A percentile compares a stretch with the other conserved stretches of the same genome.
These are phyloP conservation scores for Bugula neritina DNA, from an alignment of 2,888 invertebrate genomes.

Conservation along the genomic window DNA sequence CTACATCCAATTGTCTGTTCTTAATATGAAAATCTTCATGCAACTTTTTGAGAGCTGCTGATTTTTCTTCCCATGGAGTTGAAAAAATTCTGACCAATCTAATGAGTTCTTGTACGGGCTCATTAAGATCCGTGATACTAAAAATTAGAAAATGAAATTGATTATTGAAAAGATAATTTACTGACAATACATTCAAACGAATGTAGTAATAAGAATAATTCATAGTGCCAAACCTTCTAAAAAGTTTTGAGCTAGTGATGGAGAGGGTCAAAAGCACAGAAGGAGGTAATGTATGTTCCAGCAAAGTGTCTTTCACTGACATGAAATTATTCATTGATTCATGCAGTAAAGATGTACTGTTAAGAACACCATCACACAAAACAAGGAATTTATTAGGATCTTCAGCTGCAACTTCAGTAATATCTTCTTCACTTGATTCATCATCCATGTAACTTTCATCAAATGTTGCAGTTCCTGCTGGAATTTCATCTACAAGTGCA, in stretches of 20 bases:
- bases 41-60: conserved; percentile 49
- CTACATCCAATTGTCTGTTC: conserved; percentile 50
- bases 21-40: conserved; percentile 52
- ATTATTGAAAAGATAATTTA: too few species aligned
- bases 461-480: conserved; percentile 5
- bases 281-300: conserved; percentile 48
- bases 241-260: conserved; percentile 44
- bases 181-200: too few species aligned
- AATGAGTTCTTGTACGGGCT: conserved; percentile 49
- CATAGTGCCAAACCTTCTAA: conserved; percentile 49
- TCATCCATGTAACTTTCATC: conserved; percentile 4
- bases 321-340: conserved; percentile 47
- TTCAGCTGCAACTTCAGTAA: conserved; percentile 28
- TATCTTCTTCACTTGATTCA: conserved; percentile 19
- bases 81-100: conserved; percentile 50
- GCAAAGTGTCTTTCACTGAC: conserved; percentile 50
- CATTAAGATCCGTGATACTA: conserved; percentile 50
- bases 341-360: conserved; percentile 46
- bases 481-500: neutral
- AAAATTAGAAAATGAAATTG: too few species aligned
- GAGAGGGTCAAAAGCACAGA: conserved; percentile 45
- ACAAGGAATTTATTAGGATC: conserved; percentile 51
- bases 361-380: conserved; percentile 49
- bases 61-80: conserved; percentile 53
- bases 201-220: too few species aligned